Percentiles rank a stretch among this genome's conserved stretches.
Conservation (phyloP, 2,888 invertebrate genomes). For the Latrodectus hesperus region DNA sequence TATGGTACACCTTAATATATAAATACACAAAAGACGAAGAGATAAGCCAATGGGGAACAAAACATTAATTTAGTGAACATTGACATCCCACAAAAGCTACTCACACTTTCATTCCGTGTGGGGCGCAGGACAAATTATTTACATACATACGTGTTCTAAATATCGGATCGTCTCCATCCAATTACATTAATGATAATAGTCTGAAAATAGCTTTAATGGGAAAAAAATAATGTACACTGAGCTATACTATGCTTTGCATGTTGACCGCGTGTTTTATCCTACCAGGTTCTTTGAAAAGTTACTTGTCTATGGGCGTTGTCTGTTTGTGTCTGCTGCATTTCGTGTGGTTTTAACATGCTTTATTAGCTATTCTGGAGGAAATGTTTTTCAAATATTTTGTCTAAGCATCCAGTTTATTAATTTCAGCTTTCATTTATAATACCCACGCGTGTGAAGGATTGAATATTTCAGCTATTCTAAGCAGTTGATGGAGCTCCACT, state of each 20-base stretch:
- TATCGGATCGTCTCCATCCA: constrained; percentile 63
- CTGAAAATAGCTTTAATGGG: constrained; percentile 65
- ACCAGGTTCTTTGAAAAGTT: constrained; percentile 42
- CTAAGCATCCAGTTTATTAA: constrained; percentile 37
- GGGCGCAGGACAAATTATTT: constrained; percentile 49
- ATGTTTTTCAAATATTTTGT: constrained; percentile 56
- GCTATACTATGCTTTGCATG: constrained; percentile 50
- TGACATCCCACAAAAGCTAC: constrained; percentile 27
- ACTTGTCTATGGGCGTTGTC: constrained; percentile 62
- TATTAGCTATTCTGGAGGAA: constrained; percentile 60
- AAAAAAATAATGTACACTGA: constrained; percentile 25
- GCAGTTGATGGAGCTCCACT: constrained; percentile 19
- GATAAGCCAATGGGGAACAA: constrained; percentile 14
- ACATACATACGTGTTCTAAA: constrained; percentile 61
- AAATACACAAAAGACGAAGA: constrained; percentile 18
- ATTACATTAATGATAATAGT: constrained; percentile 68
- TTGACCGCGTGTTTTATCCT: constrained; percentile 43
- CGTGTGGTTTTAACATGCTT: constrained; percentile 48
- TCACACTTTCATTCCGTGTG: constrained; percentile 12
- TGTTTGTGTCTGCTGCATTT: constrained; percentile 51
- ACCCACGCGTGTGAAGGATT: constrained; percentile 38
- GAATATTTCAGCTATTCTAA: constrained; percentile 55
- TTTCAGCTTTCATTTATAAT: constrained; percentile 49
- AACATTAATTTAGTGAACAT: constrained; percentile 26
- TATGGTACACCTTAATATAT: constrained; percentile 7